phyloP scores from a whole-genome alignment of 92 coral and sea anemone genomes.

The Umimayanthus kanabou region DNA sequence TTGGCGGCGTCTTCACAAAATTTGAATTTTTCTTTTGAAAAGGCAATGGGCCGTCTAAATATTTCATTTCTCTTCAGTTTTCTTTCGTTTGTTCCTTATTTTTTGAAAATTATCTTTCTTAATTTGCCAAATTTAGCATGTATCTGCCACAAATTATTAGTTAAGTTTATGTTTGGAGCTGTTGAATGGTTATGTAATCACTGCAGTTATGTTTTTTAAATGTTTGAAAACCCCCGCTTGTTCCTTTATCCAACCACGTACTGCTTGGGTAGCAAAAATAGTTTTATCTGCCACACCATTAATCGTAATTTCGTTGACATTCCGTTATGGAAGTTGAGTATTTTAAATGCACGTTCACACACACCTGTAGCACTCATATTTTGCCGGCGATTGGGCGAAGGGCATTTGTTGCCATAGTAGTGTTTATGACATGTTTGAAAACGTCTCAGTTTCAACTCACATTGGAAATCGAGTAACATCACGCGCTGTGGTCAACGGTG shows the following conservation, averaged over 20 bases:
- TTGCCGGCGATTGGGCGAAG: neutral
- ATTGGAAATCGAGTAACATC: neutral
- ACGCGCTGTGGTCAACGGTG: neutral
- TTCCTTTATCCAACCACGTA: neutral
- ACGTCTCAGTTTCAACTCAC: neutral
- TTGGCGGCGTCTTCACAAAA: conserved; percentile 2
- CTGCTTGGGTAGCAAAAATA: neutral
- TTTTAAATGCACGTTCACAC: neutral
- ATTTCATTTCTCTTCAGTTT: neutral
- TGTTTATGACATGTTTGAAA: no score
- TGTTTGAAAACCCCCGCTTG: neutral
- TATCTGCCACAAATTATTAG: neutral
- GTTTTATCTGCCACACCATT: neutral
- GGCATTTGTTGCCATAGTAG: neutral
- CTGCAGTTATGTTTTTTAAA: neutral
- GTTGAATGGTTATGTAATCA: neutral
- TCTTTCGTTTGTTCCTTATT: neutral
- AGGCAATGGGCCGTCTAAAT: neutral
- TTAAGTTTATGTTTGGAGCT: neutral
- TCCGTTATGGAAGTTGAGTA: neutral
- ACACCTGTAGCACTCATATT: neutral
- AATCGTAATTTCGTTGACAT: neutral
- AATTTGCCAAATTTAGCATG: no score
- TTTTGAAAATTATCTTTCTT: neutral
- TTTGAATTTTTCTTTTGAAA: neutral